These are phyloP conservation scores for Achatina immaculata DNA, from an alignment of 1,140 invertebrate genomes.

Conservation along the genomic window DNA sequence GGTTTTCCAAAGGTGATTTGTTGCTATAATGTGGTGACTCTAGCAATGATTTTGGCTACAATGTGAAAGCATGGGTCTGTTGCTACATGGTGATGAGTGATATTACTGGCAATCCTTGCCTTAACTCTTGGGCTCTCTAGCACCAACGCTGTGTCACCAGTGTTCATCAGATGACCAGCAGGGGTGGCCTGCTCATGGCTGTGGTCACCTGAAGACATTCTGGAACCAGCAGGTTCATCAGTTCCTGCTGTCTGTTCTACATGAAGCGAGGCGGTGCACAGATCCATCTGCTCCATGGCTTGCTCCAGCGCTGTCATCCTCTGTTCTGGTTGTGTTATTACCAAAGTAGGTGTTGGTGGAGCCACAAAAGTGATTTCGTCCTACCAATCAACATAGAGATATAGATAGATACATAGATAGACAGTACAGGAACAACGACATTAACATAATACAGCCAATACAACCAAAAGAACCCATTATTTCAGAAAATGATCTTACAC, in stretches of 20 bases:
- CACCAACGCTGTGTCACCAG: not conserved
- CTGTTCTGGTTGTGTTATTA: not conserved
- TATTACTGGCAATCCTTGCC: constrained; percentile 17
- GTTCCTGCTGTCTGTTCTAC: not conserved
- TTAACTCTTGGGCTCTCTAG: not conserved
- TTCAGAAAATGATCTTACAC: no score
- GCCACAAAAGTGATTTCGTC: not conserved
- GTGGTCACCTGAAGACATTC: not conserved
- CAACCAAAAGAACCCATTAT: no score
- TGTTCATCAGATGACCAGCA: not conserved
- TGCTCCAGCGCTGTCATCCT: constrained; percentile 9
- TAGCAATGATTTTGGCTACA: no score
- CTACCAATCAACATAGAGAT: not conserved
- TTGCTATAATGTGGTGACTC: no score
- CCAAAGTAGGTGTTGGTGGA: not conserved
- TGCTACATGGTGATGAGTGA: no score
- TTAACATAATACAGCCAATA: no score
- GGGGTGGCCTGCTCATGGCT: not conserved
- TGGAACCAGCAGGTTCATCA: not conserved
- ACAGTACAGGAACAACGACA: not conserved
- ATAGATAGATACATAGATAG: not conserved
- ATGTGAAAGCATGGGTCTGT: no score
- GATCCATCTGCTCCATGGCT: constrained; percentile 31
- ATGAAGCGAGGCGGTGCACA: constrained; percentile 14
- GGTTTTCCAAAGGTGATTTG: no score